Conservation (phyloP, 2,797 vertebrate genomes). For the Myioborus miniatus region DNA sequence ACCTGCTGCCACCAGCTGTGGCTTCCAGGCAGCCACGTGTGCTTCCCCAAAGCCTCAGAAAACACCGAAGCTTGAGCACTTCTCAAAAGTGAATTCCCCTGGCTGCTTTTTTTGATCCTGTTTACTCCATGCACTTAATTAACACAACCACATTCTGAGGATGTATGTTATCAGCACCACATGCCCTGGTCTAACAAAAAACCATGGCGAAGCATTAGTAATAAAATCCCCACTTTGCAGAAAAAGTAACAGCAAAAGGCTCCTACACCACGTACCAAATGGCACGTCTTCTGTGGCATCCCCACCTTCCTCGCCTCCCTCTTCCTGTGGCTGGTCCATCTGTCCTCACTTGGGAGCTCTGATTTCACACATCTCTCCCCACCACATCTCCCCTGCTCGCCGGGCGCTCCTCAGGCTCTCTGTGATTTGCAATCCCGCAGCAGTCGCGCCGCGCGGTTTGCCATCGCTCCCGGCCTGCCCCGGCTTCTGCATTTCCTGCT, state of each 20-base stretch:
- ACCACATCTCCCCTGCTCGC: background rate
- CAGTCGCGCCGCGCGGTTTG: background rate
- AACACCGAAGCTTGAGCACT: background rate
- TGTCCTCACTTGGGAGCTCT: constrained; percentile 47
- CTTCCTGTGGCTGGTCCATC: constrained; percentile 18
- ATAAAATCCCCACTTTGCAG: background rate
- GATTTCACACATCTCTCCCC: constrained; percentile 59
- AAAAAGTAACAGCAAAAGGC: background rate
- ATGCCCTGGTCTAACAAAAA: background rate
- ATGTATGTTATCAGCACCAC: background rate
- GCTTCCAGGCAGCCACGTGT: background rate
- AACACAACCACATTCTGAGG: background rate
- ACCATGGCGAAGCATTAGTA: background rate
- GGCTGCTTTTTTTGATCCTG: background rate
- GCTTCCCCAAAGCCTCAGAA: background rate
- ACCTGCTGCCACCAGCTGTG: background rate
- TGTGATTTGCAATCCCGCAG: background rate
- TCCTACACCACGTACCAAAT: background rate
- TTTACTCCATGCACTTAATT: background rate
- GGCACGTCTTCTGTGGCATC: background rate
- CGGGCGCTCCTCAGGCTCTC: background rate
- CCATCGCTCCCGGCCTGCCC: background rate
- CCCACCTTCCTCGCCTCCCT: background rate
- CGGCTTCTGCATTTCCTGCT: background rate
- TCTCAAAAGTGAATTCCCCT: background rate